Evolutionary conservation across 2,888 invertebrate genomes (phyloP).

Genomic region (Drosophila fungiperda): DNA sequence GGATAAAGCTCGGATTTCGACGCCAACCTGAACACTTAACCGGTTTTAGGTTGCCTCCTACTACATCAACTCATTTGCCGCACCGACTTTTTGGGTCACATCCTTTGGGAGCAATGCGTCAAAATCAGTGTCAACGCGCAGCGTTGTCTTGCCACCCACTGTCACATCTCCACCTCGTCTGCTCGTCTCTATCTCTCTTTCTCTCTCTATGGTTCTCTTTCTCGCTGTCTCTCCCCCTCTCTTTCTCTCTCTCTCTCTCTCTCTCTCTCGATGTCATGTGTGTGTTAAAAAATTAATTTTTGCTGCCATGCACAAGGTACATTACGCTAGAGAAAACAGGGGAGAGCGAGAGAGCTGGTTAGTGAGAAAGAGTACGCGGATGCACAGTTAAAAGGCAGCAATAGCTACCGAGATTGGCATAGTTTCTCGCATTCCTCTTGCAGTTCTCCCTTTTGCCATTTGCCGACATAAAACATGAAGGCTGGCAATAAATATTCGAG

Average conservation of each 20-base stretch:
- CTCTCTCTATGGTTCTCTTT: not conserved
- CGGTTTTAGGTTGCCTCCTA: conserved; percentile 66
- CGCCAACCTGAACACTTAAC: conserved; percentile 71
- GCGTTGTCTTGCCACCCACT: conserved; percentile 27
- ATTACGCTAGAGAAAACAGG: conserved; percentile 7
- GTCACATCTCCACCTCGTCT: not conserved
- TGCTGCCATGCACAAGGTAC: conserved; percentile 66
- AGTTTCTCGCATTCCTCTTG: conserved; percentile 46
- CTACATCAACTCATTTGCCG: conserved; percentile 79
- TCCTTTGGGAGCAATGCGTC: conserved; percentile 83
- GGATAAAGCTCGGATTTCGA: conserved; percentile 56
- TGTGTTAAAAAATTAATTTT: conserved; percentile 80
- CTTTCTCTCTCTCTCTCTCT: not conserved
- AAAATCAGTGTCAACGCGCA: conserved; percentile 84
- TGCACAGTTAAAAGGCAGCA: conserved; percentile 10
- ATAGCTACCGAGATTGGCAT: conserved; percentile 61
- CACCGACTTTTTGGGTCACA: conserved; percentile 82
- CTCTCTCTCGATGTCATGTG: conserved; percentile 41
- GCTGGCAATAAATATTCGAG: conserved; percentile 70
- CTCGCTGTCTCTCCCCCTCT: conserved; percentile 5
- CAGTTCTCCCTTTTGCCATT: conserved; percentile 5
- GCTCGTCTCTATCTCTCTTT: conserved; percentile 4
- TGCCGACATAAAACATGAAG: conserved; percentile 51
- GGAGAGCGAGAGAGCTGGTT: not conserved
- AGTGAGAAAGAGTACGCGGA: not conserved